phyloP scores from a whole-genome alignment of 2,797 vertebrate species.

The Lerista edwardsae region DNA sequence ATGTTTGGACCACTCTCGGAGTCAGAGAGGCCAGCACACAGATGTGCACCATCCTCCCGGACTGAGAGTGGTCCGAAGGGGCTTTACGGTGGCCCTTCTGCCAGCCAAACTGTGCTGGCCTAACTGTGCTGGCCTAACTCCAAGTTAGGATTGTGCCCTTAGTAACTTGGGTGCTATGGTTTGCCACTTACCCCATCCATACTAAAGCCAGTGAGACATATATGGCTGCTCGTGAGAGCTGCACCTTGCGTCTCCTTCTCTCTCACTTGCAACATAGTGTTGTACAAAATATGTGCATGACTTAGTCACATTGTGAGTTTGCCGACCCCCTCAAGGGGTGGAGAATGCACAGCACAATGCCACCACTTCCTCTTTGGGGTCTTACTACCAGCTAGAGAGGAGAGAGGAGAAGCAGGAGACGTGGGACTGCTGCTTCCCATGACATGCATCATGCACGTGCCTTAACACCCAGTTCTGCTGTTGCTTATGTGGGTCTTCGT shows the following conservation, averaged over 20 bases:
- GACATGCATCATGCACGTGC: neutral
- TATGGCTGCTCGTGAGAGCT: neutral
- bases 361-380: constrained; percentile 15
- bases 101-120: no score
- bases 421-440: neutral
- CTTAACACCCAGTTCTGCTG: neutral
- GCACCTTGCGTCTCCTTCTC: neutral
- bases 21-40: no score
- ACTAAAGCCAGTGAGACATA: neutral
- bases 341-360: neutral
- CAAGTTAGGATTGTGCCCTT: no score
- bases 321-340: neutral
- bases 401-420: neutral
- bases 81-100: no score
- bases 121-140: no score
- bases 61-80: no score
- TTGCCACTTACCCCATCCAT: neutral
- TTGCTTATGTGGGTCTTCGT: constrained; percentile 24
- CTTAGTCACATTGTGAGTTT: neutral
- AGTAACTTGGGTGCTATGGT: constrained; percentile 22
- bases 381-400: neutral
- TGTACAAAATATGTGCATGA: neutral
- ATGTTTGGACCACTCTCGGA: no score
- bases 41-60: no score
- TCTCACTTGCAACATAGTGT: neutral